phyloP scores from a whole-genome alignment of 2,888 invertebrate species.

The Heteromyza rotundicornis region DNA sequence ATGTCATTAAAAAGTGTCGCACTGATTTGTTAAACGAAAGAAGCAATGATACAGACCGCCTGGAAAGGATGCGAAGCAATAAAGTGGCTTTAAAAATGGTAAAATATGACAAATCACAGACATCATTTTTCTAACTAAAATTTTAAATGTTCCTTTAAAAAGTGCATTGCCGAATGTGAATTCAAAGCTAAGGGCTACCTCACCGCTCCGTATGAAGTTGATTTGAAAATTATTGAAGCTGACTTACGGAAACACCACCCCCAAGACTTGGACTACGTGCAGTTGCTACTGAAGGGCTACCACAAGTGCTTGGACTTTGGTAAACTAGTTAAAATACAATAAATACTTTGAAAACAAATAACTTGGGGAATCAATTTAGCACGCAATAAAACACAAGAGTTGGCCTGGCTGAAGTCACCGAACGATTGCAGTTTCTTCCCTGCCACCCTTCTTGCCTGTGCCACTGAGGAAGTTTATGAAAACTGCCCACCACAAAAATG shows the following conservation, averaged over 20 bases:
- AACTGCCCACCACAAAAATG: conserved; percentile 40
- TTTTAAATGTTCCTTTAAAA: neutral
- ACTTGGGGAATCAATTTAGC: too few species aligned
- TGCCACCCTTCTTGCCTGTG: conserved; percentile 38
- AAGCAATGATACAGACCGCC: neutral
- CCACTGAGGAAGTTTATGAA: conserved; percentile 38
- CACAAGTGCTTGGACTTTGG: conserved; percentile 11
- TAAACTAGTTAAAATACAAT: conserved; percentile 1
- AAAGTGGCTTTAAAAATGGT: conserved; percentile 12
- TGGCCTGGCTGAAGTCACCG: conserved; percentile 37
- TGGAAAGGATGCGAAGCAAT: neutral
- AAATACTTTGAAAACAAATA: neutral
- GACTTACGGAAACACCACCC: conserved; percentile 11
- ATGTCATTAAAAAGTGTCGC: conserved; percentile 10
- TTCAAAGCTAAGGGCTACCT: conserved; percentile 18
- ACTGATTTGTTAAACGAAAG: neutral
- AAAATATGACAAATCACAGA: neutral
- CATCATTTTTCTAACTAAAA: neutral
- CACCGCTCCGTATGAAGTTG: neutral
- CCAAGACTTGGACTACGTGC: conserved; percentile 8
- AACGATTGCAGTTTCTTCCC: conserved; percentile 39
- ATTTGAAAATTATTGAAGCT: neutral
- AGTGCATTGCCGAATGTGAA: conserved; percentile 21
- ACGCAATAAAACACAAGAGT: conserved; percentile 19
- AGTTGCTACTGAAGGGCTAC: conserved; percentile 11